Conservation (phyloP, 1,140 invertebrate genomes). For the Mycetomoellerius zeteki region DNA sequence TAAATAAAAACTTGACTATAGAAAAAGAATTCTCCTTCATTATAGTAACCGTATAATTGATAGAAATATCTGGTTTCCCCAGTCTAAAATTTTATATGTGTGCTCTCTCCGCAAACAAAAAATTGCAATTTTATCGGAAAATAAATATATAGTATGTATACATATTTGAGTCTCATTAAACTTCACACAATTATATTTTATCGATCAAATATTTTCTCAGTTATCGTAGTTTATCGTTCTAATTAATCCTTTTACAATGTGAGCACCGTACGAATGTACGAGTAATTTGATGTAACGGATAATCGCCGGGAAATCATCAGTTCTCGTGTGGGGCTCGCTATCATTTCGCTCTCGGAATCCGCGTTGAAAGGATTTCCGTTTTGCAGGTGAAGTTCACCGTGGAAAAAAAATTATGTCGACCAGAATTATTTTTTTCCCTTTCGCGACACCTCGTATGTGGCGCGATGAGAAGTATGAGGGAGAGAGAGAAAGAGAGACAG, state of each 20-base stretch:
- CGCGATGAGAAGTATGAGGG: slow-evolving; percentile 17
- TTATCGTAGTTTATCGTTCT: slow-evolving; percentile 28
- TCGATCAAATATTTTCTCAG: background rate
- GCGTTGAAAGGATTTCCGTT: slow-evolving; percentile 55
- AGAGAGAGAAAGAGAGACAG: background rate
- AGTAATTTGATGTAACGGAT: slow-evolving; percentile 46
- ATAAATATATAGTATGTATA: background rate
- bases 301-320: slow-evolving; percentile 26
- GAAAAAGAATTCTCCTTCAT: too few relatives aligned
- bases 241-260: slow-evolving; percentile 38
- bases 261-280: slow-evolving; percentile 2
- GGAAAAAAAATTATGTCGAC: slow-evolving; percentile 1
- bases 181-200: background rate
- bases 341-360: slow-evolving; percentile 52
- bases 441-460: slow-evolving; percentile 41
- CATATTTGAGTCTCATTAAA: background rate
- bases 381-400: slow-evolving; percentile 40
- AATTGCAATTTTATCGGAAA: slow-evolving; percentile 2
- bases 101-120: background rate
- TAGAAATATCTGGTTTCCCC: background rate
- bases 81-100: background rate
- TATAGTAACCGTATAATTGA: background rate
- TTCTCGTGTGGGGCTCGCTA: slow-evolving; percentile 32
- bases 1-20: too few relatives aligned
- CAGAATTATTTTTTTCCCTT: slow-evolving; percentile 64